Percentiles rank a stretch among this genome's conserved stretches.
Conservation (phyloP, 2,113 vertebrate species). For the Orycteropus afer region DNA sequence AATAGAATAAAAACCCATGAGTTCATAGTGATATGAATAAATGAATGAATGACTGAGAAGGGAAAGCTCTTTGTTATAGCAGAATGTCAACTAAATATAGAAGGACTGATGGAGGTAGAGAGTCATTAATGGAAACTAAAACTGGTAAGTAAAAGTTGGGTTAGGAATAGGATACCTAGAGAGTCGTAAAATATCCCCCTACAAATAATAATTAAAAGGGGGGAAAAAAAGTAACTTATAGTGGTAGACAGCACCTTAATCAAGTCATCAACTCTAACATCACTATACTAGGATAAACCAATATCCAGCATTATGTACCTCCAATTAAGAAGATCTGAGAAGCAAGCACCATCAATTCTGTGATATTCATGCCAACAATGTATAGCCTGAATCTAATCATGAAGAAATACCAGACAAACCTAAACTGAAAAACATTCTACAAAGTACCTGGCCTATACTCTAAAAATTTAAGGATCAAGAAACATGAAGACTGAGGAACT, state of each 20-base stretch:
- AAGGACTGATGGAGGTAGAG: neutral
- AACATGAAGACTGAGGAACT: neutral
- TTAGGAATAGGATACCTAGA: neutral
- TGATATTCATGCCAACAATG: neutral
- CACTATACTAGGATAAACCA: neutral
- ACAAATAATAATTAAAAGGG: neutral
- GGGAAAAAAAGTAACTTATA: neutral
- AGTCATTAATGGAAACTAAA: neutral
- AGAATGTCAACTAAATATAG: neutral
- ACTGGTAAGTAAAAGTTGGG: neutral
- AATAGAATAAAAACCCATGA: neutral
- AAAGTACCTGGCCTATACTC: neutral
- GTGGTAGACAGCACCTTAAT: neutral
- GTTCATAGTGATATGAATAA: neutral
- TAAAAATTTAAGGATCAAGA: conserved; percentile 3
- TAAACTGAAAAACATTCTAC: neutral
- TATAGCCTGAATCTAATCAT: neutral
- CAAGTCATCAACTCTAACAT: neutral
- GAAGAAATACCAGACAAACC: neutral
- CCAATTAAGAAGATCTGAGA: neutral
- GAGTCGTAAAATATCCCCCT: neutral
- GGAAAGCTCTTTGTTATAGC: neutral
- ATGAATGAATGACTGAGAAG: neutral
- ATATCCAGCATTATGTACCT: neutral
- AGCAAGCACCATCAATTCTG: neutral